phyloP scores from a whole-genome alignment of 2,797 vertebrate genomes.

The Coluber constrictor region DNA sequence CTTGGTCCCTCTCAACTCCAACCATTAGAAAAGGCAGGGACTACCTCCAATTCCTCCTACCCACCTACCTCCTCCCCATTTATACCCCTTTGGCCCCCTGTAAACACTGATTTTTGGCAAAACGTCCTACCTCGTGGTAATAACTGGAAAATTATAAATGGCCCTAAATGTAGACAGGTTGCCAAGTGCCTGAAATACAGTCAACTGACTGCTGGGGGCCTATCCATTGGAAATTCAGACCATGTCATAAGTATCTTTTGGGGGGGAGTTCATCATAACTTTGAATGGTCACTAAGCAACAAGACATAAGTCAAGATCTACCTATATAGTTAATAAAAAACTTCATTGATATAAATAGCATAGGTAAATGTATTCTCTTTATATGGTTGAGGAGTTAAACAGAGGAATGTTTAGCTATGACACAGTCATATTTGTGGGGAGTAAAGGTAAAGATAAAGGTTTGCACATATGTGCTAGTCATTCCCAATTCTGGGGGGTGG shows the following conservation, averaged over 20 bases:
- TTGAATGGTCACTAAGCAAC: background rate
- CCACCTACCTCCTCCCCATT: background rate
- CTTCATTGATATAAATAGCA: background rate
- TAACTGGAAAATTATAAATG: background rate
- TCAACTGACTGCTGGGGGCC: background rate
- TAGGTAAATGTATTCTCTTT: background rate
- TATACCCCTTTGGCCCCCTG: background rate
- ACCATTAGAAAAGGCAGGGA: background rate
- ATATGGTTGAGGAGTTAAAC: background rate
- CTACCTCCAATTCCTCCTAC: background rate
- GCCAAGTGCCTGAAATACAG: background rate
- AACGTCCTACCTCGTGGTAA: background rate
- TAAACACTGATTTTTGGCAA: background rate
- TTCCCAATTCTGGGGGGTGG: too few species aligned
- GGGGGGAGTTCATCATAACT: background rate
- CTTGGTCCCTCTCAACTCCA: background rate
- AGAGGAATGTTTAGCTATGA: background rate
- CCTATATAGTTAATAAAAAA: background rate
- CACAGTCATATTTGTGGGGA: background rate
- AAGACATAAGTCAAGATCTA: background rate
- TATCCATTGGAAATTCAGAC: background rate
- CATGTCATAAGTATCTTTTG: background rate
- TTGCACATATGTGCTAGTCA: too few species aligned
- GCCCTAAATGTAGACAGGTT: background rate
- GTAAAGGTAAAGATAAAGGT: too few species aligned